These are phyloP conservation scores for Brachymystax lenok DNA, from an alignment of 2,797 vertebrate genomes.

Conservation along the genomic window DNA sequence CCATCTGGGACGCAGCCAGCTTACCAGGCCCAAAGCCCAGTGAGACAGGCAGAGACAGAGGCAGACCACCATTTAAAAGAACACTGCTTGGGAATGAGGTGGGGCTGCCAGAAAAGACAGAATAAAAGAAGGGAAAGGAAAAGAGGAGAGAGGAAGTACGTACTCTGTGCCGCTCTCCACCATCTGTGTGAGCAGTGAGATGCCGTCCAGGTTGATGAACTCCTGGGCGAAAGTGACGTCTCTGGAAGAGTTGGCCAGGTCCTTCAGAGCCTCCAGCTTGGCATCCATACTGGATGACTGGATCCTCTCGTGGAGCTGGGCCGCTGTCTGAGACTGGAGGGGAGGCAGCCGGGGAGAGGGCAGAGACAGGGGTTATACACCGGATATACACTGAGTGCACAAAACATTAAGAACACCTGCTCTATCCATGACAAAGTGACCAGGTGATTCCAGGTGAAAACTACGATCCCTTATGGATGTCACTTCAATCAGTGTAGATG, in stretches of 20 bases:
- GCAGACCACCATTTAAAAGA: neutral
- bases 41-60: slow-evolving; percentile 15
- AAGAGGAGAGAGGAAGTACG: slow-evolving; percentile 60
- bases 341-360: neutral
- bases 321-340: slow-evolving; percentile 85
- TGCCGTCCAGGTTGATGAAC: slow-evolving; percentile 97
- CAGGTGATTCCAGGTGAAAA: too few species aligned
- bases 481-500: too few species aligned
- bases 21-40: slow-evolving; percentile 31
- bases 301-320: slow-evolving; percentile 91
- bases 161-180: slow-evolving; percentile 98
- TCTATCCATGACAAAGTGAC: too few species aligned
- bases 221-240: slow-evolving; percentile 97
- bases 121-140: slow-evolving; percentile 9
- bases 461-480: too few species aligned
- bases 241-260: slow-evolving; percentile 90
- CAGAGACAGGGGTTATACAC: neutral
- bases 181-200: slow-evolving; percentile 95
- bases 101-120: slow-evolving; percentile 22
- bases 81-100: slow-evolving; percentile 13
- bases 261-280: slow-evolving; percentile 95
- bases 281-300: slow-evolving; percentile 98
- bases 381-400: neutral
- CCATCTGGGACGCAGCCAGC: slow-evolving; percentile 10
- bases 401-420: too few species aligned